Conservation (phyloP, 2,888 invertebrate genomes). For the Brassicogethes aeneus region DNA sequence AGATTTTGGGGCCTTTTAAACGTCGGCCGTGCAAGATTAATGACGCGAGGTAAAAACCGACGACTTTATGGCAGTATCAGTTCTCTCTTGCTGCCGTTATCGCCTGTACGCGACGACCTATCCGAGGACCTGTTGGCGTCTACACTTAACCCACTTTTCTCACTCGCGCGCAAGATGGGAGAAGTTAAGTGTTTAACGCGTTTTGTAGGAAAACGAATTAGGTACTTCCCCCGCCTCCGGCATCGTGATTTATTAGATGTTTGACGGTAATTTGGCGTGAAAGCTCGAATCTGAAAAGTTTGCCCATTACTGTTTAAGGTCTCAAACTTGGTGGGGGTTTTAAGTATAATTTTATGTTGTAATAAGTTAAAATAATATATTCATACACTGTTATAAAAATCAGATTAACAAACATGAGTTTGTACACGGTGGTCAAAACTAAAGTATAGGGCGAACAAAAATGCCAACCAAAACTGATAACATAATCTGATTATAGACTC, state of each 20-base stretch:
- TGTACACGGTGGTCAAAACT: too few species aligned
- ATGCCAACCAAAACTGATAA: too few species aligned
- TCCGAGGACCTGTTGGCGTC: slow-evolving; percentile 31
- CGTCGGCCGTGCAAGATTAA: slow-evolving; percentile 31
- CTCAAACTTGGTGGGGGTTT: too few species aligned
- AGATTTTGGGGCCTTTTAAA: too few species aligned
- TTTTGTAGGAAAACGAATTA: slow-evolving; percentile 22
- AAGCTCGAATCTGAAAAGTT: slow-evolving; percentile 14
- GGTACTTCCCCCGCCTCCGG: slow-evolving; percentile 5
- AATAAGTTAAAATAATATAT: too few species aligned
- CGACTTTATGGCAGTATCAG: slow-evolving; percentile 31
- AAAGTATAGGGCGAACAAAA: too few species aligned
- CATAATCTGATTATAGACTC: too few species aligned
- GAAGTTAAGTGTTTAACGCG: slow-evolving; percentile 24
- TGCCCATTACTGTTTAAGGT: slow-evolving; percentile 17
- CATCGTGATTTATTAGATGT: slow-evolving; percentile 20
- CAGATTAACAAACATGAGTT: too few species aligned
- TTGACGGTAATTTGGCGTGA: slow-evolving; percentile 19
- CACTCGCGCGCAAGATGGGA: slow-evolving; percentile 9
- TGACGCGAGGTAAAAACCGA: slow-evolving; percentile 32
- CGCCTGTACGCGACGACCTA: slow-evolving; percentile 10
- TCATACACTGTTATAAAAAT: too few species aligned
- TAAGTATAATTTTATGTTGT: too few species aligned
- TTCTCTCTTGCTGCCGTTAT: slow-evolving; percentile 18
- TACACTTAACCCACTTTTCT: slow-evolving; percentile 26